Evolutionary conservation across 2,113 vertebrate genomes (phyloP), one percentile per base, ranked within the genome.

Genomic region (Axis porcinus): DNA sequence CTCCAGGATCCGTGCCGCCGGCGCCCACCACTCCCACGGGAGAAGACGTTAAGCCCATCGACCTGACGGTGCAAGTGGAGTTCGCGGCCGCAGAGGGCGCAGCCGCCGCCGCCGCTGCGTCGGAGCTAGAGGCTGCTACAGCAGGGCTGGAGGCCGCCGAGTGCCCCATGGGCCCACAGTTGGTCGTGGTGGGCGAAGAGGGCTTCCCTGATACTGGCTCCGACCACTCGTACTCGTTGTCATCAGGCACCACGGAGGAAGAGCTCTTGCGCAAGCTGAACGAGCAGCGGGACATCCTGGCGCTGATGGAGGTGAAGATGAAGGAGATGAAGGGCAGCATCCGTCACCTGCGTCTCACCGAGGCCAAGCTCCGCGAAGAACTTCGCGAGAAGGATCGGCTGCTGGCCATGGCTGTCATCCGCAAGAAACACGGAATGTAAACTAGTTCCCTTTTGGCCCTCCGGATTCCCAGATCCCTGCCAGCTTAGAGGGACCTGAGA

Each of bases 261-360:
- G 99, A 99, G 98, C 99, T 99, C 97, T 99, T 99, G 98, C 98
- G 99, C 78, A 99, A 99, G 94, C 99, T 99, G 95, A 99, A 99
- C 97, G 99, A 99, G 98, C 99, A 99, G 98, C 99, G 99, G 97
- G 99, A 99, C 98, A 99, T 99, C 99, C 99, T 99, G 97, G 99
- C 99, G 0, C 98, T 99, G 97, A 99, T 99, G 99, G 99, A 99
- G 98, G 99, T 99, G 95, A 99, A 99, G 98, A 99, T 99, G 99
- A 99, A 99, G 98, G 99, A 99, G 98, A 99, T 99, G 99, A 99
- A 99, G 97, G 99, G 99, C 97, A 99, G 99, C 98, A 99, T 99
- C 98, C 99, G 99, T 58, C 99, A 99, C 97, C 99, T 99, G 86
- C 99, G 99, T 81, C 98, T 99, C 96, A 98, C 98, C 4, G 99